These are phyloP conservation scores for Caenorhabditis parvicauda DNA, from an alignment of 2,888 invertebrate genomes.

Conservation along the genomic window DNA sequence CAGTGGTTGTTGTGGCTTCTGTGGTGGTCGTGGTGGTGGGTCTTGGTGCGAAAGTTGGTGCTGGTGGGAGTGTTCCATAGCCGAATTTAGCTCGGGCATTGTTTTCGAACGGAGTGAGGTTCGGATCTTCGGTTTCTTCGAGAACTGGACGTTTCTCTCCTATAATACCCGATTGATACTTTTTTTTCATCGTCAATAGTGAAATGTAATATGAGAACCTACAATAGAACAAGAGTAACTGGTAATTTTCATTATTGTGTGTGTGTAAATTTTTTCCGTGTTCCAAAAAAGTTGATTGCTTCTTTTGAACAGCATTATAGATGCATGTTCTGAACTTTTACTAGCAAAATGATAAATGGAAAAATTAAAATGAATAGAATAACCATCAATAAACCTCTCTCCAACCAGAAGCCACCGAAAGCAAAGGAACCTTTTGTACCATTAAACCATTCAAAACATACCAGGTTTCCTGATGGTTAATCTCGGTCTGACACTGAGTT, in stretches of 20 bases:
- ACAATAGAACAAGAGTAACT: too few relatives aligned
- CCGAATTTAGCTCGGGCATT: conserved; percentile 38
- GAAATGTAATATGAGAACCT: too few relatives aligned
- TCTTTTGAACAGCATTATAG: too few relatives aligned
- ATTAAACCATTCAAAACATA: conserved; percentile 13
- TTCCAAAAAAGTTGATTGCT: too few relatives aligned
- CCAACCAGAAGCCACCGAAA: not conserved
- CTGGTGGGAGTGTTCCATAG: conserved; percentile 15
- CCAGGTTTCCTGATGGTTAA: conserved; percentile 57
- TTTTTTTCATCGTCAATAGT: too few relatives aligned
- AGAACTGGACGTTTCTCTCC: too few relatives aligned
- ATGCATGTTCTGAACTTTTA: too few relatives aligned
- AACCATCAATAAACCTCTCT: not conserved
- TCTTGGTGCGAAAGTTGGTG: conserved; percentile 17
- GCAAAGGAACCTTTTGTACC: conserved; percentile 2
- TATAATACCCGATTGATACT: too few relatives aligned
- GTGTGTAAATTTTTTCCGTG: too few relatives aligned
- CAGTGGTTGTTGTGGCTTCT: conserved; percentile 17
- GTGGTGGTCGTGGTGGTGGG: conserved; percentile 34
- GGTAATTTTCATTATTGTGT: too few relatives aligned
- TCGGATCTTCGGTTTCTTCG: conserved; percentile 38
- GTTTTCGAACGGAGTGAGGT: conserved; percentile 44
- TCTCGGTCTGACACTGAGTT: conserved; percentile 55
- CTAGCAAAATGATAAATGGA: too few relatives aligned
- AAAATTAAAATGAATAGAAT: too few relatives aligned